Evolutionary conservation across 2,113 vertebrate genomes (phyloP).

Genomic region (Dipodomys ordii): DNA sequence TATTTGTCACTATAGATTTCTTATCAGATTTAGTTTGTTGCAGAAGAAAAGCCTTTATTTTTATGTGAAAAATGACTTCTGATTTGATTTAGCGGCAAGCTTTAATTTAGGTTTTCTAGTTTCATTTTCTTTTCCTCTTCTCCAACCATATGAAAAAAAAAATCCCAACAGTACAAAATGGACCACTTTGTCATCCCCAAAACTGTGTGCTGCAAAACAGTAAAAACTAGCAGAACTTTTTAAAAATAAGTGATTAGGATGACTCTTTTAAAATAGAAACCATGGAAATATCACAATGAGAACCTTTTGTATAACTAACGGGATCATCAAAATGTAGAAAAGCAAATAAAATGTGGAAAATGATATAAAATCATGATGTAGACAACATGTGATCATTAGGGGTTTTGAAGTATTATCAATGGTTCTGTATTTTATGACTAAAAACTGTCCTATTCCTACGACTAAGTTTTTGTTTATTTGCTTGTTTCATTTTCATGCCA

Average conservation of each 20-base stretch:
- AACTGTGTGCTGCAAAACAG: neutral
- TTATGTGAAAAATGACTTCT: constrained; percentile 61
- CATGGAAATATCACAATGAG: neutral
- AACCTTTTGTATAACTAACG: too few species aligned
- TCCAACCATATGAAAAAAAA: constrained; percentile 19
- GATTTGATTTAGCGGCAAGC: constrained; percentile 58
- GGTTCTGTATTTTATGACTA: too few species aligned
- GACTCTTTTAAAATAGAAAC: neutral
- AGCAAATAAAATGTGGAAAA: neutral
- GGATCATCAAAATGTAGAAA: neutral
- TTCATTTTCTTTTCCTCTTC: constrained; percentile 56
- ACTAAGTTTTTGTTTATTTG: neutral
- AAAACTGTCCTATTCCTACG: neutral
- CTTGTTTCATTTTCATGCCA: neutral
- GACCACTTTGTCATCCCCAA: neutral
- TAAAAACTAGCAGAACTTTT: neutral
- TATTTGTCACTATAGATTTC: constrained; percentile 72
- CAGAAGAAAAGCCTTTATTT: constrained; percentile 57
- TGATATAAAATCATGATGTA: neutral
- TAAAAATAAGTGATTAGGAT: neutral
- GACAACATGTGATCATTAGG: neutral
- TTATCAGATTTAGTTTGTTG: constrained; percentile 58
- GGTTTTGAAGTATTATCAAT: neutral
- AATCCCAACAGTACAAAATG: neutral
- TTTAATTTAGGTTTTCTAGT: constrained; percentile 67